Conservation (phyloP, 2,113 vertebrate genomes). For the Agelaius tricolor region DNA sequence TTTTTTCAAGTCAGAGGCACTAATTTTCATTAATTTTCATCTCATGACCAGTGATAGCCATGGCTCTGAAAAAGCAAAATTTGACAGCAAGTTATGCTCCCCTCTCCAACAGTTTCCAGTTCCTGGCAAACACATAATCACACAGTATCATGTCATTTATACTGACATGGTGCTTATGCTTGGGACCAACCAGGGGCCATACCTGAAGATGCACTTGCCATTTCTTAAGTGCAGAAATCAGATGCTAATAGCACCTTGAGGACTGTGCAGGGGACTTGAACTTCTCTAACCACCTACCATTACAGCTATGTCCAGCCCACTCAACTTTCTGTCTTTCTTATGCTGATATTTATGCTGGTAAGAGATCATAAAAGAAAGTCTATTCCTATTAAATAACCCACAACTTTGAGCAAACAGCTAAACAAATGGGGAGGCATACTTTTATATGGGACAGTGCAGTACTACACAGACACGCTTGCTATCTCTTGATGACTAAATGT, state of each 20-base stretch:
- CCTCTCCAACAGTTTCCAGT: background rate
- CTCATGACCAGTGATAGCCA: background rate
- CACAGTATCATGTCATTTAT: background rate
- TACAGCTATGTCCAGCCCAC: background rate
- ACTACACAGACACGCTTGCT: background rate
- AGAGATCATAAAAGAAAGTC: background rate
- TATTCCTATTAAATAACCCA: background rate
- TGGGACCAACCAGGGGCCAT: background rate
- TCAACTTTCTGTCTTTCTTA: background rate
- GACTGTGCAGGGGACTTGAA: background rate
- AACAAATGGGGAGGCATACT: background rate
- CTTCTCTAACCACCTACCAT: background rate
- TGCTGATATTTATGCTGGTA: background rate
- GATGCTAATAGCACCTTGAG: background rate
- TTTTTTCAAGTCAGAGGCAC: background rate
- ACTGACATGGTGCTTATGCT: rapidly evolving
- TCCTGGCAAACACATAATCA: background rate
- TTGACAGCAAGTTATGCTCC: background rate
- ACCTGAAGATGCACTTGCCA: background rate
- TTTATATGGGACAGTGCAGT: background rate
- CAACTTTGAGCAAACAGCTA: background rate
- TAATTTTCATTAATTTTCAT: background rate
- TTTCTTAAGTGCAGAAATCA: background rate
- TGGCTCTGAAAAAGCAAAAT: background rate
- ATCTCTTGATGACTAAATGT: background rate